Conservation (phyloP, 2,797 vertebrate species). For the Trematomus bernacchii region DNA sequence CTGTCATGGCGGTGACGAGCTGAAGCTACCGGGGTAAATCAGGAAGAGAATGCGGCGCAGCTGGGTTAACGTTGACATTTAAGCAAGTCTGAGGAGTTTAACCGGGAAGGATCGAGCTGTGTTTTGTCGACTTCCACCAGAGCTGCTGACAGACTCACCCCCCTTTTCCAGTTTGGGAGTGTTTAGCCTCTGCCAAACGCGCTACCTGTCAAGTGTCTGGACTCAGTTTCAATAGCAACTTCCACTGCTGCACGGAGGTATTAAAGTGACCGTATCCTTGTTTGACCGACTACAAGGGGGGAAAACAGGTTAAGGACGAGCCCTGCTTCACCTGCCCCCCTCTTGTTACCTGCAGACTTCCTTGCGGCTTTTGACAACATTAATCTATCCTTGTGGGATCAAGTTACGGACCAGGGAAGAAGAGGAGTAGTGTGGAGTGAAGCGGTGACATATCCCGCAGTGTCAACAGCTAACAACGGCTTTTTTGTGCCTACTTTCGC, state of each 20-base stretch:
- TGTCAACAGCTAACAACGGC: conserved; percentile 23
- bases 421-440: conserved; percentile 56
- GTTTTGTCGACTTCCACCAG: conserved; percentile 30
- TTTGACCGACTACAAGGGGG: conserved; percentile 40
- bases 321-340: conserved; percentile 29
- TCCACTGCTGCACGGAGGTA: conserved; percentile 63
- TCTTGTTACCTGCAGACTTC: conserved; percentile 37
- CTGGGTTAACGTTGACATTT: conserved; percentile 72
- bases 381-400: conserved; percentile 71
- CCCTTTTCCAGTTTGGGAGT: conserved; percentile 66
- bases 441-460: conserved; percentile 64
- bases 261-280: conserved; percentile 56
- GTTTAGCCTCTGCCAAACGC: conserved; percentile 57
- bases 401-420: conserved; percentile 75
- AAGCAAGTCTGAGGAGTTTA: conserved; percentile 60
- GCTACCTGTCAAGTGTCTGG: conserved; percentile 80
- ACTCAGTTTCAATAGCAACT: conserved; percentile 79
- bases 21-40: conserved; percentile 81
- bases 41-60: conserved; percentile 86
- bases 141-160: conserved; percentile 57
- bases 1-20: conserved; percentile 95
- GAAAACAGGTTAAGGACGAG: conserved; percentile 10
- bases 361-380: conserved; percentile 45
- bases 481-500: conserved; percentile 32
- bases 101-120: conserved; percentile 34